Conservation (phyloP, 2,797 vertebrate species). For the Halcyon badia region DNA sequence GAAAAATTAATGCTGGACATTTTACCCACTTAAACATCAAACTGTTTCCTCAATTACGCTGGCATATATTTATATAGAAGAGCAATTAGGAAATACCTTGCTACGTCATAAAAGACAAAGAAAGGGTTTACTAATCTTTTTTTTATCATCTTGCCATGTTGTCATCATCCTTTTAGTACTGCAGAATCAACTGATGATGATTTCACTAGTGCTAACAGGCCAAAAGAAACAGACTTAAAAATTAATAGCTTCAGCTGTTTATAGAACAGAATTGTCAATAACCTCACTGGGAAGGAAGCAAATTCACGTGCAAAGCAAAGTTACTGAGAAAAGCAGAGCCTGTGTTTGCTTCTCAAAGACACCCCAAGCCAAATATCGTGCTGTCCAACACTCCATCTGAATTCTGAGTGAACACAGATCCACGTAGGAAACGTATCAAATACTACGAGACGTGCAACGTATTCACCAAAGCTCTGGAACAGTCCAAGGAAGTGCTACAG, state of each 20-base stretch:
- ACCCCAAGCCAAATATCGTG: neutral
- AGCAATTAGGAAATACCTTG: neutral
- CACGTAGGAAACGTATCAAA: fast-evolving
- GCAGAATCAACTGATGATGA: neutral
- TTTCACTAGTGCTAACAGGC: neutral
- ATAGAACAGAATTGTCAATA: neutral
- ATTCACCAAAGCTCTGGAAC: neutral
- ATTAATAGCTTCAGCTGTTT: neutral
- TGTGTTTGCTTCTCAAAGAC: neutral
- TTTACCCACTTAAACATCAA: neutral
- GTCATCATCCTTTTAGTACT: neutral
- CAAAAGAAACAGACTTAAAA: neutral
- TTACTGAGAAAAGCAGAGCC: neutral
- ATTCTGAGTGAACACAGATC: neutral
- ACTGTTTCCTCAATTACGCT: neutral
- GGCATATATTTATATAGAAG: neutral
- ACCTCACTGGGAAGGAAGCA: neutral
- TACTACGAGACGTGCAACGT: neutral
- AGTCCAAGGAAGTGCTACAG: neutral
- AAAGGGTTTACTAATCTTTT: neutral
- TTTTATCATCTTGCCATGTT: neutral
- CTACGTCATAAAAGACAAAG: neutral
- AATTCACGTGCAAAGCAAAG: neutral
- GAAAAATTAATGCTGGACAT: neutral
- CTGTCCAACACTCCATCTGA: fast-evolving